Base-by-base conservation (phyloP, 2,888 invertebrate species). In the Drosophila cognata region DNA sequence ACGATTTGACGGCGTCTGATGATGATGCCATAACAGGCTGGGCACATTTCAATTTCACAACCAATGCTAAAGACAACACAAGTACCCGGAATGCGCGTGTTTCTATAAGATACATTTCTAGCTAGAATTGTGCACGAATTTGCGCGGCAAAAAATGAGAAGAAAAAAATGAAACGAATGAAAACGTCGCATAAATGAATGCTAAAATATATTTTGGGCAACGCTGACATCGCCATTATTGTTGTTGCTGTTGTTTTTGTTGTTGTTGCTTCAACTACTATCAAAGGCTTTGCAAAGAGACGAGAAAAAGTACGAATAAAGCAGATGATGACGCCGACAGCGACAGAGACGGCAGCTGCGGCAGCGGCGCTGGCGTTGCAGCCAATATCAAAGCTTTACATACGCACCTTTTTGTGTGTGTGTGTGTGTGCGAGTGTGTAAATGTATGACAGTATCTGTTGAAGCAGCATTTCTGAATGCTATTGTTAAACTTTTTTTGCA, bases 121-220 rank as follows among this genome's bases (percentile, higher is more conserved):
- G 81, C 78, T 72, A 63, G 66, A 78, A 46, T 46, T 46, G 77
- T 74, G 79, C 84, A 77, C 76, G 71, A 81, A 74, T 65, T 82
- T 68, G 77, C 84, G 85, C 88, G 87, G 89, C 70, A 88, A 84
- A 75, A 71, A 74, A 67, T 38, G 52, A 59, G 50, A 67, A 18
- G 28, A 35, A 38, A 66, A 48, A 43, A 38, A n/a, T 29, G 28
- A 56, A 56, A 4, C 56, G 13, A 56, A 63, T 35, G 57, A 76
- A 71, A 46, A 51, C 66, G 69, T 81, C 84, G 89, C 85, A 89
- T 89, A 85, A 81, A 89, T 89, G 88, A 85, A 85, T 85, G 85
- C 82, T 82, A 70, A 85, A 85, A 85, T 82, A 85, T 84, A 85
- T 51, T 89, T 82, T 82, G 61, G 87, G 74, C 74, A 55, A 50